Evolutionary conservation across 2,113 vertebrate species (phyloP), one percentile per base, ranked within the genome.

Genomic region (Epinephelus fuscoguttatus): DNA sequence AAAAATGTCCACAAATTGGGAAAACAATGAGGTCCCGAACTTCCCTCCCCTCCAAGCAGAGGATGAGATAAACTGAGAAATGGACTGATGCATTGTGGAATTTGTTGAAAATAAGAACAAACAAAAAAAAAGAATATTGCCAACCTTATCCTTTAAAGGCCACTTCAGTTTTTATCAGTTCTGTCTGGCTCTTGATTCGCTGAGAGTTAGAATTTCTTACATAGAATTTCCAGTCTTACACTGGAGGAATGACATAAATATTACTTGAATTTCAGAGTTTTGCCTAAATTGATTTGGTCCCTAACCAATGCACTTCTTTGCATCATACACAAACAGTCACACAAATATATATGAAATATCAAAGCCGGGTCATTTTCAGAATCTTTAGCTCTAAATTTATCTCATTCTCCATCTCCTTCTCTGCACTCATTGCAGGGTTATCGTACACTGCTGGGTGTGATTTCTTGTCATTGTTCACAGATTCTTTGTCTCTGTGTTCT

Each of bases 401-500:
- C 55, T 90, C 81, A 60, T 89, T 80, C 57, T 91, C 85, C 1
- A 70, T 63, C 63, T 92, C 86, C 50, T 57, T 90, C 19, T 93
- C 92, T 14, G 57, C 67, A 57, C 13, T 82, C 90, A 96, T 88
- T 0, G 81, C 95, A 18, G 79, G 88, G 73, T 97, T 97, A n/a
- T 96, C 95, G 8, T 97, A 96, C 75, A 87, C 94, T 82, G 95
- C 93, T 4, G 27, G 69, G 0, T 68, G 73, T 72, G 93, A 89
- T 45, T 91, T 52, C 10, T 89, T 77, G 6, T 85, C 94, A 2
- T 90, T 81, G 25, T 70, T 78, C n/a, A 67, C 37, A 71, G 33
- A 80, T 19, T 56, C 85, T 75, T 94, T 89, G n/a, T 88, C 90
- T 3, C 42, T 49, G 0, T 74, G 70, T 45, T 89, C 78, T 67